Evolutionary conservation across 2,797 vertebrate species (phyloP).

Genomic region (Danio tinwini): DNA sequence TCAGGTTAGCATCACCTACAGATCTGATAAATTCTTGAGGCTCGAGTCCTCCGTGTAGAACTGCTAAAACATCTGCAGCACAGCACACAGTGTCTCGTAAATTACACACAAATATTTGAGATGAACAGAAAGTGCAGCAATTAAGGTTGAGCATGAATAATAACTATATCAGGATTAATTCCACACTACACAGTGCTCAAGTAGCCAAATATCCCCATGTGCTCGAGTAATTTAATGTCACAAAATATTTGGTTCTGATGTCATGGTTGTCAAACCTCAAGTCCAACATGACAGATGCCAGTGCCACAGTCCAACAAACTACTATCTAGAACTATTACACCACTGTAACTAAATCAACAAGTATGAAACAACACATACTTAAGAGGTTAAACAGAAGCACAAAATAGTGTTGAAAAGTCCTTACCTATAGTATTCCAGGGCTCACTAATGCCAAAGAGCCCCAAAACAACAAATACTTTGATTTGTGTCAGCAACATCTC

Average conservation of each 20-base stretch:
- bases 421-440: slow-evolving; percentile 53
- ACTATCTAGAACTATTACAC: not conserved
- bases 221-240: not conserved
- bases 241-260: not conserved
- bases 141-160: not conserved
- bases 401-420: not conserved
- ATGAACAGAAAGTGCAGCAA: too few relatives aligned
- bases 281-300: not conserved
- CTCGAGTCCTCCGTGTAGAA: slow-evolving; percentile 47
- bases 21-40: slow-evolving; percentile 50
- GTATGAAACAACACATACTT: not conserved
- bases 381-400: not conserved
- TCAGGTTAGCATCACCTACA: slow-evolving; percentile 69
- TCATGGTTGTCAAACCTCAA: not conserved
- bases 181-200: too few relatives aligned
- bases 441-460: slow-evolving; percentile 30
- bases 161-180: too few relatives aligned
- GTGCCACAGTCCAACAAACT: not conserved
- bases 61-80: slow-evolving; percentile 67
- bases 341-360: not conserved
- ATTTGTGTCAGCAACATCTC: slow-evolving; percentile 34
- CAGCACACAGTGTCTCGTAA: slow-evolving; percentile 32
- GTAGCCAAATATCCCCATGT: too few relatives aligned
- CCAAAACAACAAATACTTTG: slow-evolving; percentile 31
- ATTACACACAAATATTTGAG: not conserved